A percentile compares a stretch with the other conserved stretches of the same genome.
Conservation (phyloP, 64 coral and sea anemone species). For the Pocillopora verrucosa region DNA sequence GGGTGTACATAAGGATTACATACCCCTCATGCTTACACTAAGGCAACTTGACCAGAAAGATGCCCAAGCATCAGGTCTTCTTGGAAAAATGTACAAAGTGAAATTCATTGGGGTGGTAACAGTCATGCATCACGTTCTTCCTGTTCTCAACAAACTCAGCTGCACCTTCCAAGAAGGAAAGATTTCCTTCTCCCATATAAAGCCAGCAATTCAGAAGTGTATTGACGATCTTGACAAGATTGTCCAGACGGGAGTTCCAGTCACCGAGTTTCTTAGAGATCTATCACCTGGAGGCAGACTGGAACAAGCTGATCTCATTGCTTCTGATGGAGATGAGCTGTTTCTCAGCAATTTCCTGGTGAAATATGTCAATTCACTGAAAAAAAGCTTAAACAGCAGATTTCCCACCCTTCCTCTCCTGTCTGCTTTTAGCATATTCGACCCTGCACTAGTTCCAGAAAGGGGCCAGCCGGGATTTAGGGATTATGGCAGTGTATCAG, state of each 20-base stretch:
- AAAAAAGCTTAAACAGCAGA: slow-evolving; percentile 24
- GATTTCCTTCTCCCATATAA: slow-evolving; percentile 33
- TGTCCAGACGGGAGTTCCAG: not conserved
- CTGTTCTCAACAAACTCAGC: slow-evolving; percentile 36
- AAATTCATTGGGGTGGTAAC: slow-evolving; percentile 66
- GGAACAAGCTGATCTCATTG: slow-evolving; percentile 15
- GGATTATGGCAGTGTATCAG: slow-evolving; percentile 4
- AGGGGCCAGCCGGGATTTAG: slow-evolving; percentile 50
- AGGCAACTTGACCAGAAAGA: slow-evolving; percentile 22
- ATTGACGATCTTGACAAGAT: slow-evolving; percentile 38
- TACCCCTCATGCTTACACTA: slow-evolving; percentile 29
- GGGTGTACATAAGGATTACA: slow-evolving; percentile 37
- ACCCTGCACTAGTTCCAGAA: slow-evolving; percentile 37
- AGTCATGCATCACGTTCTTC: slow-evolving; percentile 39
- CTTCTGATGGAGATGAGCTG: slow-evolving; percentile 33
- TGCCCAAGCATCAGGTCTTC: slow-evolving; percentile 46
- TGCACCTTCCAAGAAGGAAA: slow-evolving; percentile 55
- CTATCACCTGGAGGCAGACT: slow-evolving; percentile 2
- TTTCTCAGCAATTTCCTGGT: slow-evolving; percentile 35
- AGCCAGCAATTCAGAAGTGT: slow-evolving; percentile 60
- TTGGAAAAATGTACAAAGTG: slow-evolving; percentile 46
- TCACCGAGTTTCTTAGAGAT: slow-evolving; percentile 39
- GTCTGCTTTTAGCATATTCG: slow-evolving; percentile 36
- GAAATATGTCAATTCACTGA: slow-evolving; percentile 48
- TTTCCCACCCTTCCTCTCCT: slow-evolving; percentile 46